These are phyloP conservation scores for Pelmatolapia mariae DNA, from an alignment of 2,113 vertebrate genomes.

Conservation along the genomic window DNA sequence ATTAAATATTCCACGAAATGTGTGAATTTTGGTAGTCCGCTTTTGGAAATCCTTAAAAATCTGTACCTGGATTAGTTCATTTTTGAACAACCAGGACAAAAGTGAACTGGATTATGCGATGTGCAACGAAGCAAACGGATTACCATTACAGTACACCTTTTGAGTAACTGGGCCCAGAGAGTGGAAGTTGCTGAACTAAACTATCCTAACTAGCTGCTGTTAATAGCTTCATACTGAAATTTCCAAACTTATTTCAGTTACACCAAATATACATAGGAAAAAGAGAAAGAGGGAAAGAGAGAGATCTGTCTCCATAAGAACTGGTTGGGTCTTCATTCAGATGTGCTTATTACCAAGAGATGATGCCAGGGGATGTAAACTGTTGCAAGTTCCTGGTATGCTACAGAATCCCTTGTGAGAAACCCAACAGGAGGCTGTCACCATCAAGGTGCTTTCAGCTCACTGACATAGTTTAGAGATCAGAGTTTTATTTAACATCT, in stretches of 20 bases:
- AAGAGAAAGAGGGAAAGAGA: not conserved
- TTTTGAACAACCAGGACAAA: not conserved
- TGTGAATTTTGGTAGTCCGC: not conserved
- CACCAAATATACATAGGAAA: not conserved
- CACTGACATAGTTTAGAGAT: conserved; percentile 20
- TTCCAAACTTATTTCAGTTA: not conserved
- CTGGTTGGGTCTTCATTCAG: conserved; percentile 41
- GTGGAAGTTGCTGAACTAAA: not conserved
- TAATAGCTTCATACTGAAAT: not conserved
- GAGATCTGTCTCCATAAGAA: conserved; percentile 3
- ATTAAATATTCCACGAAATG: not conserved
- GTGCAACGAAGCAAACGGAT: not conserved
- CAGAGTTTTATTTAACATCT: not conserved
- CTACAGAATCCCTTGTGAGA: conserved; percentile 40
- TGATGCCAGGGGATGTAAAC: conserved; percentile 41
- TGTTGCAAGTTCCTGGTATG: conserved; percentile 5
- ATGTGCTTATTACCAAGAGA: conserved; percentile 23
- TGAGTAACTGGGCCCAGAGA: not conserved
- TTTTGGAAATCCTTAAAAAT: not conserved
- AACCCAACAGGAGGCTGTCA: conserved; percentile 27
- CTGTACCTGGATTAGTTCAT: not conserved
- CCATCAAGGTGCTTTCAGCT: not conserved
- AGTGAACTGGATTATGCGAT: not conserved
- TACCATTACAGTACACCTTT: not conserved
- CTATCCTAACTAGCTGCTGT: not conserved